phyloP scores from a whole-genome alignment of 2,797 vertebrate genomes.

The Otolemur crassicaudatus region DNA sequence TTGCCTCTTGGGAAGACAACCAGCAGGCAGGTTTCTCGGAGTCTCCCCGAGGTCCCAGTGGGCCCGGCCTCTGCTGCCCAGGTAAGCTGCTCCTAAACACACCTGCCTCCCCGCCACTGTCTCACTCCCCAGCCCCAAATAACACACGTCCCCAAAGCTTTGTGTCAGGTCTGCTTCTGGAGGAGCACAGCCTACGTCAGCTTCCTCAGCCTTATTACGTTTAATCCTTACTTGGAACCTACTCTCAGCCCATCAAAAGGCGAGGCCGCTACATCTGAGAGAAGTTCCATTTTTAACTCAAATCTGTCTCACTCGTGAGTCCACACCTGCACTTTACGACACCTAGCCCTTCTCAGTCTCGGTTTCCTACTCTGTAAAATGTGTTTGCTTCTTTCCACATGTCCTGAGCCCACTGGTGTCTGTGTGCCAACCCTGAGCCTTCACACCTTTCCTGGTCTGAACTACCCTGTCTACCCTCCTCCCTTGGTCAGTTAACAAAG shows the following conservation, averaged over 20 bases:
- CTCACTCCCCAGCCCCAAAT: background rate
- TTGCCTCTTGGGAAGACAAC: accelerated
- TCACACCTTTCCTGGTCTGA: background rate
- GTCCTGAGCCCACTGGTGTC: background rate
- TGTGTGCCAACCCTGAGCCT: background rate
- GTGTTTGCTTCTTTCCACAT: background rate
- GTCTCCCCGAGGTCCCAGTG: background rate
- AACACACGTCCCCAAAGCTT: background rate
- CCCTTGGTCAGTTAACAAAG: background rate
- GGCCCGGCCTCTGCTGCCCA: background rate
- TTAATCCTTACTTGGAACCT: background rate
- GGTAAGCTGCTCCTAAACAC: background rate
- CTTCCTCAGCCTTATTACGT: background rate
- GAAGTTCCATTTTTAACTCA: background rate
- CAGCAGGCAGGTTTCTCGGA: background rate
- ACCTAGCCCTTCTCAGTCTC: background rate
- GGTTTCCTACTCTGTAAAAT: background rate
- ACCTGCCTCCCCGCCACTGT: background rate
- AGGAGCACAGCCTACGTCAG: background rate
- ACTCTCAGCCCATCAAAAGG: background rate
- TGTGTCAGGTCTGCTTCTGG: background rate
- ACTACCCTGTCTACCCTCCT: no score
- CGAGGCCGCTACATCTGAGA: background rate
- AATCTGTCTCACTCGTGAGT: background rate
- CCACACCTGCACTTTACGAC: background rate